Evolutionary conservation across 2,797 vertebrate genomes (phyloP).

Genomic region (Poecilia gillii): DNA sequence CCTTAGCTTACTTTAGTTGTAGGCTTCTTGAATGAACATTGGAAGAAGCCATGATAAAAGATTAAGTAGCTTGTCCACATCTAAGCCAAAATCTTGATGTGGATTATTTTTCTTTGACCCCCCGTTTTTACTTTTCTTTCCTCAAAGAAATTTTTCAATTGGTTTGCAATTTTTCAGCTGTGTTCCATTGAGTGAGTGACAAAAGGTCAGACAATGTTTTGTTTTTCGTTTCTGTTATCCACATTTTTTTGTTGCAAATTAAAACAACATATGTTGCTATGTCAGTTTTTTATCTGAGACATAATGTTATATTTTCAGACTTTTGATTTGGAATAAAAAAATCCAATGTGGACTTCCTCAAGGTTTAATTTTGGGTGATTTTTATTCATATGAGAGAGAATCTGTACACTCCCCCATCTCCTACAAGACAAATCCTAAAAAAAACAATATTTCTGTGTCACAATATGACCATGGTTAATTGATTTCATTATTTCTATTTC

Average conservation of each 20-base stretch:
- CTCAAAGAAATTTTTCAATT: background rate
- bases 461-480: background rate
- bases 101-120: background rate
- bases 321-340: background rate
- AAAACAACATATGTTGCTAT: background rate
- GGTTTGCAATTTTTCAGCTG: background rate
- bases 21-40: constrained; percentile 1
- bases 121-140: constrained; percentile 19
- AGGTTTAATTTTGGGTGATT: background rate
- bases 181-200: background rate
- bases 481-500: background rate
- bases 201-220: background rate
- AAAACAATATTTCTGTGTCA: background rate
- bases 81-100: background rate
- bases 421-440: background rate
- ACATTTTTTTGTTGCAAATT: background rate
- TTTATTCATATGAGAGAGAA: background rate
- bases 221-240: background rate
- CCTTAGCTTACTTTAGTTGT: constrained; percentile 3
- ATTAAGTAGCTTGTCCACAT: constrained; percentile 11
- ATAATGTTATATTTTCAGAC: background rate
- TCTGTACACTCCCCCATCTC: background rate
- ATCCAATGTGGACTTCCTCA: background rate
- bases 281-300: background rate
- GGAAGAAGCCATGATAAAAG: background rate